These are phyloP conservation scores for Plestiodon gilberti DNA, from an alignment of 2,113 vertebrate genomes.

Conservation along the genomic window DNA sequence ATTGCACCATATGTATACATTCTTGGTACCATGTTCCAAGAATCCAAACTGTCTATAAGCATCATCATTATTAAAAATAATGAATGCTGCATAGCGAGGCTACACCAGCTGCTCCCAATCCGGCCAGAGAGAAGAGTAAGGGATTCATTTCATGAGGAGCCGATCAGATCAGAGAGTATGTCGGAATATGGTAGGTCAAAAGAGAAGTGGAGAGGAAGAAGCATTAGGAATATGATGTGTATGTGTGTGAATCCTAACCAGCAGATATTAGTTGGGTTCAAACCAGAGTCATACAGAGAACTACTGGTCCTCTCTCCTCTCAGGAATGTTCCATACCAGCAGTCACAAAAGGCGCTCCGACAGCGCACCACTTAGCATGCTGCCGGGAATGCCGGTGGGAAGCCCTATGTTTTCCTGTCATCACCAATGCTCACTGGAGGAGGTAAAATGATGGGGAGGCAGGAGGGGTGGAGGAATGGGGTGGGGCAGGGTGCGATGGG, in stretches of 20 bases:
- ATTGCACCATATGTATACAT: neutral
- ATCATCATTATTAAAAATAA: constrained; percentile 3
- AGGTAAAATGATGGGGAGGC: too few relatives aligned
- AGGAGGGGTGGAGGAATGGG: too few relatives aligned
- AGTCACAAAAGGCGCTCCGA: too few relatives aligned
- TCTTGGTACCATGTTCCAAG: neutral
- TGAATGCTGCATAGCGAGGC: neutral
- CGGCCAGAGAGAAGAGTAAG: neutral
- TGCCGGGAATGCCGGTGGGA: too few relatives aligned
- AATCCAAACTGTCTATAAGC: neutral
- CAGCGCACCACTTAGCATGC: too few relatives aligned
- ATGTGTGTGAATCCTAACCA: neutral
- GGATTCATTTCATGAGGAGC: neutral
- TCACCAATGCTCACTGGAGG: too few relatives aligned
- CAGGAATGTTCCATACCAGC: neutral
- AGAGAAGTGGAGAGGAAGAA: neutral
- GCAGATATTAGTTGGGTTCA: neutral
- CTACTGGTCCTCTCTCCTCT: neutral
- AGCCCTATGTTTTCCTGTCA: too few relatives aligned
- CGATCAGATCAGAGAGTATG: neutral
- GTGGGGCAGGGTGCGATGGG: too few relatives aligned
- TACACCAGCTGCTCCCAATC: too few relatives aligned
- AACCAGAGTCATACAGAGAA: neutral
- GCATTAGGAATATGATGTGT: neutral
- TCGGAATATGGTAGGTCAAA: neutral